phyloP scores from a whole-genome alignment of 1,140 invertebrate species.

The Trypoxylus dichotomus region DNA sequence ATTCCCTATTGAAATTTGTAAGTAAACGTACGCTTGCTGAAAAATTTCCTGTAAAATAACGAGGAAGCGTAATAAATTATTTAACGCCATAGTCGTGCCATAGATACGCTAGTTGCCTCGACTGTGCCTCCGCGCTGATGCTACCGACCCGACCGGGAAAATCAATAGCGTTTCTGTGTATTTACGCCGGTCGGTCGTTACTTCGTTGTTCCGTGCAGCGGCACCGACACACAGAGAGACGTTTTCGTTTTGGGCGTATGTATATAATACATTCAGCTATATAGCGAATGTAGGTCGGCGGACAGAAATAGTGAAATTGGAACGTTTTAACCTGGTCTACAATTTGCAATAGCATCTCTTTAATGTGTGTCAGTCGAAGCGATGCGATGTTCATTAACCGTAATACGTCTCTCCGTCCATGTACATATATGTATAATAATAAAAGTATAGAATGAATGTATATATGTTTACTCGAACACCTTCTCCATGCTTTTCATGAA shows the following conservation, averaged over 20 bases:
- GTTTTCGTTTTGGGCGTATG: slow-evolving; percentile 20
- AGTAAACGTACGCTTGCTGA: not conserved
- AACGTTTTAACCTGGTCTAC: slow-evolving; percentile 25
- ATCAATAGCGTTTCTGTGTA: slow-evolving; percentile 23
- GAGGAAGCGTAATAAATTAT: slow-evolving; percentile 23
- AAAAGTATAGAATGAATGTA: not conserved
- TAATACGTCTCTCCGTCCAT: not conserved
- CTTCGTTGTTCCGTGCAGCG: slow-evolving; percentile 16
- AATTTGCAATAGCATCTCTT: slow-evolving; percentile 24
- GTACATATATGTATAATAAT: not conserved
- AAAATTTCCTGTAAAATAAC: not conserved
- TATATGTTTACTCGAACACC: not conserved
- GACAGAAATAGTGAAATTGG: slow-evolving; percentile 23
- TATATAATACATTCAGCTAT: slow-evolving; percentile 22
- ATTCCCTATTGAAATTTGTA: too few species aligned
- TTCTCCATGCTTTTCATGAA: not conserved
- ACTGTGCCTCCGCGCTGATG: slow-evolving; percentile 8
- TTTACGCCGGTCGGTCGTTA: slow-evolving; percentile 9
- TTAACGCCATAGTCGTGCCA: not conserved
- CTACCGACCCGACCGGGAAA: slow-evolving; percentile 19
- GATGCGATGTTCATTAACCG: slow-evolving; percentile 19
- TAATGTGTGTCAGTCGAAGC: slow-evolving; percentile 20
- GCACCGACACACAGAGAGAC: not conserved
- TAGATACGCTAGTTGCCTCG: slow-evolving; percentile 10
- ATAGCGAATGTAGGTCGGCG: slow-evolving; percentile 8